phyloP scores from a whole-genome alignment of 2,113 vertebrate genomes.

The Butastur rufipennis region DNA sequence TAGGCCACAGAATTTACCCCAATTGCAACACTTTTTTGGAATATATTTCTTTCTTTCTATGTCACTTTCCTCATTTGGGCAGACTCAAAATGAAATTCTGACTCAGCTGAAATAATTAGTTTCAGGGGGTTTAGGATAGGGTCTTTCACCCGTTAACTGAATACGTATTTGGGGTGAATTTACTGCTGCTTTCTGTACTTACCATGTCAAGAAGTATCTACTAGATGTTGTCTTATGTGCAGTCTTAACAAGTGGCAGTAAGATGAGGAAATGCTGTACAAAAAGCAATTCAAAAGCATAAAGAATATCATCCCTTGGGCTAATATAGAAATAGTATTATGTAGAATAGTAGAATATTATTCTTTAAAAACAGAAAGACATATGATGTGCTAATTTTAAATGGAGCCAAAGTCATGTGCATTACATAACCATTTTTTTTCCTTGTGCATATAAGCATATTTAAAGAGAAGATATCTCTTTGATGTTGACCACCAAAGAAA shows the following conservation, averaged over 20 bases:
- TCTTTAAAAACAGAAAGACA: background rate
- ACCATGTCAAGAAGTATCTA: background rate
- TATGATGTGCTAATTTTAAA: background rate
- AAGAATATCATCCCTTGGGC: background rate
- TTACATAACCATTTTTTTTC: background rate
- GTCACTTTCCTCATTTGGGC: background rate
- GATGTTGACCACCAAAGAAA: background rate
- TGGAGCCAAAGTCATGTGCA: background rate
- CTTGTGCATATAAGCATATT: background rate
- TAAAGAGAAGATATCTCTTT: background rate
- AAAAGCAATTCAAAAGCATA: background rate
- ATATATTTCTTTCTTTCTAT: background rate
- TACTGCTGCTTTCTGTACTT: background rate
- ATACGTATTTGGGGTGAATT: background rate
- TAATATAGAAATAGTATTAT: background rate
- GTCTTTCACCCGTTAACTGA: background rate
- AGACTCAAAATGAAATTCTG: background rate
- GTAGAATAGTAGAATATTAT: background rate
- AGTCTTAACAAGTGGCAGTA: background rate
- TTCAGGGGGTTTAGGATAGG: background rate
- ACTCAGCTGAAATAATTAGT: background rate
- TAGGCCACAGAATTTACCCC: background rate
- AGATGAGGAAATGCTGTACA: background rate
- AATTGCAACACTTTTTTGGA: background rate
- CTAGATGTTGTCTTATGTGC: background rate